Percentiles rank a stretch among this genome's conserved stretches.
Conservation (phyloP, 2,113 vertebrate genomes). For the Myiagra hebetior region DNA sequence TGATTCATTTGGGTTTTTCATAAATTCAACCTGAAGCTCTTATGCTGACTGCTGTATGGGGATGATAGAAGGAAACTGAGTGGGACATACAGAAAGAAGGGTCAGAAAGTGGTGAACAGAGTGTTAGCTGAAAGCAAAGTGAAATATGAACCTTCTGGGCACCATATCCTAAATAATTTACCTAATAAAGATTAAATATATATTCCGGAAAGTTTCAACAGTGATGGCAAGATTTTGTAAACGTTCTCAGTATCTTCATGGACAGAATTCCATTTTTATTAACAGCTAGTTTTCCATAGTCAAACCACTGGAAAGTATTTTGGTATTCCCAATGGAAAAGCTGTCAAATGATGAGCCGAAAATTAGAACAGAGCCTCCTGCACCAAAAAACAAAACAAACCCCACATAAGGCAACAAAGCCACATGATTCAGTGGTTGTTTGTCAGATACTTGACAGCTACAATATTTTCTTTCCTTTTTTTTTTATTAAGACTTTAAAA, state of each 20-base stretch:
- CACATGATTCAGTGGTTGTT: not conserved
- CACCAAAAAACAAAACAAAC: not conserved
- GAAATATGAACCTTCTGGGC: not conserved
- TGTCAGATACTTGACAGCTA: not conserved
- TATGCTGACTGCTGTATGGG: not conserved
- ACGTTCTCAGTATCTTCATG: not conserved
- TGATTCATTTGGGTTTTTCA: not conserved
- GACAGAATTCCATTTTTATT: not conserved
- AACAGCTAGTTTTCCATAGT: not conserved
- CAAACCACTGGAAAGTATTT: not conserved
- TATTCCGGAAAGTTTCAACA: not conserved
- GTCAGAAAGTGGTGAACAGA: not conserved
- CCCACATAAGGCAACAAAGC: not conserved
- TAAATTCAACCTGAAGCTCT: not conserved
- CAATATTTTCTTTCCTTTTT: not conserved
- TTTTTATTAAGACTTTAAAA: not conserved
- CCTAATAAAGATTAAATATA: not conserved
- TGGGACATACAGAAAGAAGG: not conserved
- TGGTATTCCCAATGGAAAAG: not conserved
- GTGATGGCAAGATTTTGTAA: not conserved
- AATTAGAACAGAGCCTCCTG: not conserved
- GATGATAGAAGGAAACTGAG: not conserved
- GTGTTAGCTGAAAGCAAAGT: not conserved
- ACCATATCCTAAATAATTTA: not conserved
- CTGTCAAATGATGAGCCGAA: fast-evolving